Evolutionary conservation across 2,797 vertebrate genomes (phyloP), one percentile per base, ranked within the genome.

Genomic region (Xiphorhynchus erythropygius): DNA sequence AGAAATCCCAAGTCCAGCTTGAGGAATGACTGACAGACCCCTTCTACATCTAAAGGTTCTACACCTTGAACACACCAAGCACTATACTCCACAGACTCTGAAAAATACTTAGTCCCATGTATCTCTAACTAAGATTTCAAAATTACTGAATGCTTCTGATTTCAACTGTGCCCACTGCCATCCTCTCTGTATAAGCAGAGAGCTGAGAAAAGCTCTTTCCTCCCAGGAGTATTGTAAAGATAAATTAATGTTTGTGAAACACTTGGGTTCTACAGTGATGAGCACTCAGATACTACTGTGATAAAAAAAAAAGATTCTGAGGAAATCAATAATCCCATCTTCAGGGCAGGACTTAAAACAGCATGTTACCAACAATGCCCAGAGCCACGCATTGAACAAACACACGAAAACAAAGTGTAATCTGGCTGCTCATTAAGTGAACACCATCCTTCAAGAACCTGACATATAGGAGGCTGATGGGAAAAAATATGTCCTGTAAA

Each of bases 261-360:
- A 64, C 93, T 94, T 57, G 60, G 56, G 59, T 39, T 90, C 85
- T 93, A 23, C n/a, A 82, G 56, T 3, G 52, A 91, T 19, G 35
- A 90, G 39, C 49, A 79, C 70, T 90, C 73, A 76, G 77, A 88
- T 81, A 93, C 83, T 59, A 93, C 73, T 0, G 0, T 69, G 77
- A 82, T 67, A 74, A 75, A 81, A 65, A 62, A 87, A 87, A 35
- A 52, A 55, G 19, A 62, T 87, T 44, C 62, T 3, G 10, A 93
- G 63, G 32, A 96, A 96, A 96, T 96, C 96, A 94, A 94, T 97
- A 95, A 93, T 42, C 33, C 74, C 13, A 3, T 79, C 87, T 93
- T 83, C 90, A 84, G 87, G 90, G 59, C 59, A 88, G 60, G 67
- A 81, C 14, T 95, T 92, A 82, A 84, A 90, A 93, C 67, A 88